Conservation (phyloP, 2,888 invertebrate species). For the Agrenia bidenticulata region DNA sequence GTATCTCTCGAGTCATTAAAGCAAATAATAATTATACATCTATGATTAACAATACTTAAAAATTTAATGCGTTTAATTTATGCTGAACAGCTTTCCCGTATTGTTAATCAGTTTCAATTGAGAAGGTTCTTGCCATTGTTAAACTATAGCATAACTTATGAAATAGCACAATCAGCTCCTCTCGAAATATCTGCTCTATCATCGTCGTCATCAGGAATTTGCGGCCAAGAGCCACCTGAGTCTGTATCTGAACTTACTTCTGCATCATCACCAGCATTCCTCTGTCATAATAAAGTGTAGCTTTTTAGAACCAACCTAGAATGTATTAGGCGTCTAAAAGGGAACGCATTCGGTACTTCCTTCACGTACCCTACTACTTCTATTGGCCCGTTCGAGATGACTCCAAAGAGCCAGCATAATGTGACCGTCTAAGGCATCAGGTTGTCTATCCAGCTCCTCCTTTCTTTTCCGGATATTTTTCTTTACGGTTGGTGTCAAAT, state of each 20-base stretch:
- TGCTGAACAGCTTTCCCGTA: too few relatives aligned
- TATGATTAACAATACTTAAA: too few relatives aligned
- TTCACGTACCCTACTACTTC: conserved; percentile 54
- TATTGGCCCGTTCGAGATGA: conserved; percentile 58
- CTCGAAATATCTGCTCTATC: conserved; percentile 29
- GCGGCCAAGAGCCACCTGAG: neutral
- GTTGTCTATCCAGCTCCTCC: conserved; percentile 56
- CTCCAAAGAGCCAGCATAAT: conserved; percentile 61
- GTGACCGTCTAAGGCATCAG: conserved; percentile 59
- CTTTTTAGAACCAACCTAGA: too few relatives aligned
- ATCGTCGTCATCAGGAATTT: conserved; percentile 25
- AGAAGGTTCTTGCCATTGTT: too few relatives aligned
- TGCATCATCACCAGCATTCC: neutral
- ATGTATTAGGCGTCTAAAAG: neutral
- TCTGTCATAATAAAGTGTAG: conserved; percentile 4
- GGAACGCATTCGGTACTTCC: neutral
- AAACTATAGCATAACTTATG: too few relatives aligned
- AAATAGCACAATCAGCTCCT: conserved; percentile 30
- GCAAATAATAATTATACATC: too few relatives aligned
- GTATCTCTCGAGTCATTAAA: too few relatives aligned
- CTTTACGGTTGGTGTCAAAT: conserved; percentile 54
- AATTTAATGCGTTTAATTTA: too few relatives aligned
- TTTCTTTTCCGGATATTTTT: conserved; percentile 57
- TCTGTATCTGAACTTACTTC: neutral
- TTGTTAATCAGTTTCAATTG: too few relatives aligned